Conservation (phyloP, 2,888 invertebrate species). For the Chymomyza caudatula region DNA sequence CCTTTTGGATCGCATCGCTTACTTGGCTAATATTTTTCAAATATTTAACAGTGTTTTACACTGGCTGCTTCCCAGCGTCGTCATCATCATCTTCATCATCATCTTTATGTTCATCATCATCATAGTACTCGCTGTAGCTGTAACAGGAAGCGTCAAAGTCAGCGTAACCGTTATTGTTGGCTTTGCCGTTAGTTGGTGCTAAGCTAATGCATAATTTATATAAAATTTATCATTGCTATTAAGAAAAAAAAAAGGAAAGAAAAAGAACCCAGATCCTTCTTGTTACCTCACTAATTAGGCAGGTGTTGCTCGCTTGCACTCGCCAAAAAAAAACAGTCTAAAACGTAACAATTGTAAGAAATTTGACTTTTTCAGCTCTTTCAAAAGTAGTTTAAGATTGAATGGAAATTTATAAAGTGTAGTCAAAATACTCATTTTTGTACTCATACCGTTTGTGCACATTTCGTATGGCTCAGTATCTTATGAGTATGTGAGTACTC, state of each 20-base stretch:
- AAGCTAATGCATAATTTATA: slow-evolving; percentile 66
- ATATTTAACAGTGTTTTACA: slow-evolving; percentile 55
- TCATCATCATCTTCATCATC: not conserved
- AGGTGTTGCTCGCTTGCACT: slow-evolving; percentile 40
- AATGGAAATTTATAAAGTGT: no score
- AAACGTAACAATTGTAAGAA: not conserved
- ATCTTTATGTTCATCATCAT: not conserved
- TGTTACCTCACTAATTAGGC: slow-evolving; percentile 59
- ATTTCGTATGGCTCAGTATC: no score
- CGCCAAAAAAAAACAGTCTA: not conserved
- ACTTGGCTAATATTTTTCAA: slow-evolving; percentile 54
- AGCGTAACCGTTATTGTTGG: not conserved
- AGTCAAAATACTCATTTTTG: no score
- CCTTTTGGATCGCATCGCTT: slow-evolving; percentile 10
- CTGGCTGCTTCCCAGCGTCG: slow-evolving; percentile 15
- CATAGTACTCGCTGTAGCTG: not conserved
- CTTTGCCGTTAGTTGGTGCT: not conserved
- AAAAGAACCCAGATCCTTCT: not conserved
- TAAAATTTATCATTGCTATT: slow-evolving; percentile 66
- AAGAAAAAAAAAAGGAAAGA: slow-evolving; percentile 39
- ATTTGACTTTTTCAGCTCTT: not conserved
- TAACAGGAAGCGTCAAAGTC: not conserved
- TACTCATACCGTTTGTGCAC: no score
- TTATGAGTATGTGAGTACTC: no score
- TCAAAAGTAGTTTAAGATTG: no score